These are phyloP conservation scores for Latrodectus hesperus DNA, from an alignment of 2,888 invertebrate species.

Conservation along the genomic window DNA sequence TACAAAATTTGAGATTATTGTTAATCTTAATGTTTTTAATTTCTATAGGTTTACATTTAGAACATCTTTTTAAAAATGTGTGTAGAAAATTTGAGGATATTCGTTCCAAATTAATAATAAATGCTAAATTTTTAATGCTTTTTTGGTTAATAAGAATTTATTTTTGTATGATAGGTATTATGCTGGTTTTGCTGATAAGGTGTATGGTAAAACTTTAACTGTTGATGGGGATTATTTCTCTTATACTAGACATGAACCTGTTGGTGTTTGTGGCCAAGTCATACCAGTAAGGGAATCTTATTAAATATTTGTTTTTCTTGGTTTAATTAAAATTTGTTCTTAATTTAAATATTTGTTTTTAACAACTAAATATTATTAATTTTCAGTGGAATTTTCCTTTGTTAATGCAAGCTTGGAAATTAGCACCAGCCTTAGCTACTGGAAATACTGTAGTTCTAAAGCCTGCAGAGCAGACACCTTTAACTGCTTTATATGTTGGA, in stretches of 20 bases:
- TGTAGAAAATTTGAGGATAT: too few relatives aligned
- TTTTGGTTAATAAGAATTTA: neutral
- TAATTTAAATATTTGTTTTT: neutral
- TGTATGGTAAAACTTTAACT: constrained; percentile 86
- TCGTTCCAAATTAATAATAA: too few relatives aligned
- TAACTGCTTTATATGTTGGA: constrained; percentile 91
- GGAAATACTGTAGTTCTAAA: constrained; percentile 88
- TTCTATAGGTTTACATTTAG: too few relatives aligned
- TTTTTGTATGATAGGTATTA: constrained; percentile 78
- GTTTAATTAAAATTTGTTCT: too few relatives aligned
- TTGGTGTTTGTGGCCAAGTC: constrained; percentile 81
- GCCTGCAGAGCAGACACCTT: constrained; percentile 95
- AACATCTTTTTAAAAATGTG: too few relatives aligned
- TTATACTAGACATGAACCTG: constrained; percentile 80
- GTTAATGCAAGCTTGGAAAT: constrained; percentile 96
- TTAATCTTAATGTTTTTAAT: too few relatives aligned
- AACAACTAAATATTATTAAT: too few relatives aligned
- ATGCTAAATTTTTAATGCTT: neutral
- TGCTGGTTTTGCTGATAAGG: constrained; percentile 91
- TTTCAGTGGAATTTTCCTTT: constrained; percentile 71
- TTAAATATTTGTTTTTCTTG: too few relatives aligned
- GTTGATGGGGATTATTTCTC: constrained; percentile 78
- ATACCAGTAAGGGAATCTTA: constrained; percentile 74
- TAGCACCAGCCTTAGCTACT: constrained; percentile 80
- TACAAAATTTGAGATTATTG: too few relatives aligned